Evolutionary conservation across 1,140 invertebrate species (phyloP).

Genomic region (Lordiphosa mommai): DNA sequence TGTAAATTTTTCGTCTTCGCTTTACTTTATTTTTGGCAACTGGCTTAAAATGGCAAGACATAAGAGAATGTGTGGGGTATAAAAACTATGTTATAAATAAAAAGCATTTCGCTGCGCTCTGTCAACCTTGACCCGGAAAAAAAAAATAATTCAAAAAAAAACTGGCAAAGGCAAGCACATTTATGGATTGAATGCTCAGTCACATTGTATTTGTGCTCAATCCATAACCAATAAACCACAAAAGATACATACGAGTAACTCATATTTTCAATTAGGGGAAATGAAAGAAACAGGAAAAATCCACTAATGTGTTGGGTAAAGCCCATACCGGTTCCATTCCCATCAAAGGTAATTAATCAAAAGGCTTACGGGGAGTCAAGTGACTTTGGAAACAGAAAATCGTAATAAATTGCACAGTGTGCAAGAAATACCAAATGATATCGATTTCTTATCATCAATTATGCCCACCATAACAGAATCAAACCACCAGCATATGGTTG

Average conservation of each 20-base stretch:
- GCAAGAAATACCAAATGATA: no score
- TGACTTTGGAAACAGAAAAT: no score
- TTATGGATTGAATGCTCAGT: conserved; percentile 5
- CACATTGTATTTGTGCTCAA: not conserved
- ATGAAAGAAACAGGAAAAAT: no score
- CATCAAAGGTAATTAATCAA: no score
- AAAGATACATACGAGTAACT: not conserved
- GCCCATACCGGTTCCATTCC: no score
- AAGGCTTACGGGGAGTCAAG: no score
- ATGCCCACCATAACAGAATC: no score
- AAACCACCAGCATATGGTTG: no score
- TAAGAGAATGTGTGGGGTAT: not conserved
- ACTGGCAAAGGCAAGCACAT: conserved; percentile 8
- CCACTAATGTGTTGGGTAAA: no score
- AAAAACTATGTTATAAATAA: conserved; percentile 53
- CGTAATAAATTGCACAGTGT: no score
- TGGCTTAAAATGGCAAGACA: conserved; percentile 36
- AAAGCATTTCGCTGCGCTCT: conserved; percentile 56
- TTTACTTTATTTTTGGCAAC: conserved; percentile 43
- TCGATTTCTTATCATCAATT: no score
- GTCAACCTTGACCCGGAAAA: conserved; percentile 67
- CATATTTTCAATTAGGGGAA: no score
- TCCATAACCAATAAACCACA: conserved; percentile 4
- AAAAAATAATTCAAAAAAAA: conserved; percentile 21
- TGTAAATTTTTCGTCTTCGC: conserved; percentile 33